Evolutionary conservation across 2,797 vertebrate species (phyloP), one percentile per base, ranked within the genome.

Genomic region (Anabacerthia variegaticeps): DNA sequence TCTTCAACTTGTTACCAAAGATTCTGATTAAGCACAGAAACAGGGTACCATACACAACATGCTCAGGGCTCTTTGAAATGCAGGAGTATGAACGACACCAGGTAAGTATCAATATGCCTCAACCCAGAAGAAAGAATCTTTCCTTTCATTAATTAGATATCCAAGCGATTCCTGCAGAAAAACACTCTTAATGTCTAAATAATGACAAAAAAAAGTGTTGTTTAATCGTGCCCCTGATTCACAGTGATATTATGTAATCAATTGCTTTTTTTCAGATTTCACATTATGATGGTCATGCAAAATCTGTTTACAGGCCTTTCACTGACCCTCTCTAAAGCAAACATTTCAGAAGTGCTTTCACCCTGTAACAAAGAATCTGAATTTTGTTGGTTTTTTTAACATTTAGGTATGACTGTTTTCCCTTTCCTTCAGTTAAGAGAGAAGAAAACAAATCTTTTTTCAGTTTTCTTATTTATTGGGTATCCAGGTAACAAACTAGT

Each of bases 401-500:
- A 36, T 63, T 14, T 46, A 85, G 56, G 34, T 39, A 95, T 93
- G 84, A 95, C 59, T 95, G 71, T 93, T 97, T 97, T 85, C 78
- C 96, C 92, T 96, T 95, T 88, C 74, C 39, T 77, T 89, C 80
- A 85, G 92, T 96, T 95, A 97, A 89, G 63, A 56, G 89, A 96
- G 67, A 97, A 94, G 91, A 97, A 98, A 98, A 96, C 78, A 97
- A 96, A 82, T 51, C 20, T 90, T 93, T 89, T 90, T 95, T 88
- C 66, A 72, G 76, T 96, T 96, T 97, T 97, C 94, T 96, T 98
- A 97, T 98, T 98, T 98, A 92, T 97, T 97, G 94, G 96, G 98
- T 98, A 98, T 98, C 98, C 97, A 98, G 97, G 98, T 98, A 98
- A 98, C 97, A 98, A 98, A 98, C 95, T 97, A 98, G 97, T 98